Base-by-base conservation (phyloP, 2,888 invertebrate species). In the Orchesellides sinensis region DNA sequence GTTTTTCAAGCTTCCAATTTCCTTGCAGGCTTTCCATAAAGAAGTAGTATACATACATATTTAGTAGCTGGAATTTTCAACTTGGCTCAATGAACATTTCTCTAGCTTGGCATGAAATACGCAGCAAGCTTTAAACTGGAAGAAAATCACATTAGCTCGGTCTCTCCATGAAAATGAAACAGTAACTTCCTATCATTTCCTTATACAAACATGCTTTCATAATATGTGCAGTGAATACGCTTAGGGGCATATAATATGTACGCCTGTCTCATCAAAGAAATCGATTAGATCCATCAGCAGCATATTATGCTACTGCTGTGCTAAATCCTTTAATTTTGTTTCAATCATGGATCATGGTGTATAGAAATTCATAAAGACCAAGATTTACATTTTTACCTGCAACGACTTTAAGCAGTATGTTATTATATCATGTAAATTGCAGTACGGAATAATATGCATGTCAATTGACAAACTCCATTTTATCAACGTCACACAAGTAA, bases 311-410 rank as follows among this genome's bases (percentile, higher is more conserved):
- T 12, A 54, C 35, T 35, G 70, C 25, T 45, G n/a, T 17, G n/a
- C 23, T 56, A 40, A 74, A 77, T 56, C 59, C 68, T 77, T 59
- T 77, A 66, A 77, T 68, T 77, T 77, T 32, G 32, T 63, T 21
- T 25, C 40, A 70, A 6, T 6, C 10, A 32, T 32, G 10, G 32
- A 32, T 5, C 32, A 6, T 5, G 32, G 6, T 32, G 10, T 32
- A 32, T 32, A 32, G 10, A 6, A 6, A 32, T 32, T 10, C 32
- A 32, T 32, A 32, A 32, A 32, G 32, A 5, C 10, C 32, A 49
- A n/a, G 4, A n/a, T 49, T 10, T 49, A 21, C 52, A 61, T 35
- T 32, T 61, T 61, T 32, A 35, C 35, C 19, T 61, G 35, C 19
- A 6, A 17, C 35, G 29, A n/a, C n/a, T n/a, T n/a, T n/a, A n/a